Evolutionary conservation across 1,140 invertebrate genomes (phyloP), one percentile per base, ranked within the genome.

Genomic region (Aplysia californica): DNA sequence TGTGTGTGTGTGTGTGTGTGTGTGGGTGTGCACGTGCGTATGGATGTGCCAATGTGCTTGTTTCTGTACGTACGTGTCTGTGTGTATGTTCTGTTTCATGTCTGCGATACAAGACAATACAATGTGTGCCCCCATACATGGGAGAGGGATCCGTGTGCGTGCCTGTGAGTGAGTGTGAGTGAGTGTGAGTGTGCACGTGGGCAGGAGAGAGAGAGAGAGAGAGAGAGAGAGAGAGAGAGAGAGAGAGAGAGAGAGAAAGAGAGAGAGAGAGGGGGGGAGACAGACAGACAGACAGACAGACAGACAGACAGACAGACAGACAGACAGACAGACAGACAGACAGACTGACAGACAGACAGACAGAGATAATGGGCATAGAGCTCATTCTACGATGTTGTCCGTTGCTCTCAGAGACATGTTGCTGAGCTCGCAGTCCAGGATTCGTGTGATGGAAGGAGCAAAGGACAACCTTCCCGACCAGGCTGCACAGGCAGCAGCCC

Each of bases 401-500:
- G 44, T 50, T 15, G n/a, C 10, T 15, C n/a, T 50, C n/a, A 15
- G 44, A 15, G n/a, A 10, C 44, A 50, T 50, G 65, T 83, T 83
- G 39, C 58, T 86, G 15, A 21, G 38, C n/a, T 31, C 69, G n/a
- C 68, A 74, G 56, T 82, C 80, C 44, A 83, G 76, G 91, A 92
- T 85, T 81, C 87, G 88, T 87, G 92, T 91, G 89, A 92, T 89
- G 87, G 93, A 94, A 83, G 95, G 94, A 58, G 93, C 93, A 1
- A 75, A 87, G 44, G 90, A 95, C 76, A 97, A 97, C 89, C 86
- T 95, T 39, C 95, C 96, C 0, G 95, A 98, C 90, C 84, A 91
- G 69, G 89, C 91, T 66, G 92, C 97, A 0, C 81, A 93, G n/a
- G 76, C 87, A 23, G 94, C 94, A 36, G 94, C 97, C 0, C 86